Base-by-base conservation (phyloP, 2,797 vertebrate species). In the Selene dorsalis region DNA sequence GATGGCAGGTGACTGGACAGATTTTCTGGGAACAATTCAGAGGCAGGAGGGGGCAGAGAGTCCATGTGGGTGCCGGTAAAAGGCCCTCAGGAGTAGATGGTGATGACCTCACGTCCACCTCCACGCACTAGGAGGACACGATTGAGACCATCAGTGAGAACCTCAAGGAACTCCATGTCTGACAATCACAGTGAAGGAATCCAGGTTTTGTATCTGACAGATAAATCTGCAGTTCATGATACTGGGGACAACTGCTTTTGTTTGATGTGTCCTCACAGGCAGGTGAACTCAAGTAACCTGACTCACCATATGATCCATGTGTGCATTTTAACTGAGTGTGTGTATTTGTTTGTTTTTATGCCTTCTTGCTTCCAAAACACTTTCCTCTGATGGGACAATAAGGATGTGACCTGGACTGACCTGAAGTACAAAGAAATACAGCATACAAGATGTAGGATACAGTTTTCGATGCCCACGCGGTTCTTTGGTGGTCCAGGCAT, bases 121-220 rank as follows among this genome's bases (percentile, higher is more conserved):
- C 98, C 98, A 0, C 98, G 97, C 85, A 99, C 98, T 8, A 99
- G 93, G 83, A 99, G 96, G 82, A 99, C 97, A 68, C 98, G 94
- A 85, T 99, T 98, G 88, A 99, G 95, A 81, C 96, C 97, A 87
- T 99, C 98, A 0, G 98, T 99, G 87, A 99, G 94, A 64, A 99
- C 98, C 92, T 99, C 98, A 9, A 99, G 95, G 85, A 99, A 99
- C 91, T 99, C 98, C 98, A 99, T 99, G 87, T 99, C 98, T 99
- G 94, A 69, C 22, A 16, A 12, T 80, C 45, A 48, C 61, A 83
- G 83, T 93, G 60, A 93, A 89, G 72, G 72, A 88, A 35, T 63
- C 0, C 9, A 26, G 9, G 6, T 52, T 9, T 5, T 45, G 18
- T 16, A 47, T 8, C 13, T 5, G 7, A 59, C 30, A 59, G 8